A percentile compares a stretch with the other conserved stretches of the same genome.
These are phyloP conservation scores for Picus viridis DNA, from an alignment of 2,797 vertebrate species.

Conservation along the genomic window DNA sequence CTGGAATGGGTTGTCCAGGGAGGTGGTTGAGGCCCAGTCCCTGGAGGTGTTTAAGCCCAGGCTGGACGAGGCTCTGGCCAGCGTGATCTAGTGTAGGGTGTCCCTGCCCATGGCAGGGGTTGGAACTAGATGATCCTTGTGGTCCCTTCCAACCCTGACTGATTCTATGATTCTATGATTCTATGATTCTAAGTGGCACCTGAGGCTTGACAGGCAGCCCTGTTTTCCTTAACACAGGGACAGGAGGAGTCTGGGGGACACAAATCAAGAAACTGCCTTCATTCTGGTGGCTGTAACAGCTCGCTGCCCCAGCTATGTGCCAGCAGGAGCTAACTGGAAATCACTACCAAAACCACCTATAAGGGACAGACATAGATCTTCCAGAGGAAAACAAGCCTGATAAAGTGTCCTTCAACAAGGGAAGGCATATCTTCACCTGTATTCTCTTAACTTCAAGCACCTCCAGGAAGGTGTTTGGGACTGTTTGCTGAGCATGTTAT, in stretches of 20 bases:
- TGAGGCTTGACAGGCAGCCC: neutral
- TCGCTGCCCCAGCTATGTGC: neutral
- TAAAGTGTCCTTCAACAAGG: neutral
- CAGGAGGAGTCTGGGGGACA: neutral
- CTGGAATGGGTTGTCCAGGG: too few species aligned
- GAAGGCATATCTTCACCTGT: neutral
- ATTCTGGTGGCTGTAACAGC: neutral
- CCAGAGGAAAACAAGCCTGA: neutral
- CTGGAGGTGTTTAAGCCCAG: too few species aligned
- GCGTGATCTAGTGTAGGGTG: too few species aligned
- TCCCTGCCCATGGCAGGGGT: too few species aligned
- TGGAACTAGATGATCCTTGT: too few species aligned
- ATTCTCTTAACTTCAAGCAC: neutral
- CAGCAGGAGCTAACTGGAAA: neutral
- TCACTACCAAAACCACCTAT: neutral
- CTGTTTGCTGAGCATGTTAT: neutral
- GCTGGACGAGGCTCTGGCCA: too few species aligned
- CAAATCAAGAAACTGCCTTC: neutral
- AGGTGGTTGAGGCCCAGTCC: too few species aligned
- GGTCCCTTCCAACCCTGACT: too few species aligned
- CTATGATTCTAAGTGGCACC: neutral
- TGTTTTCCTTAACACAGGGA: neutral
- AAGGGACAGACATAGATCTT: neutral
- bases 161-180: too few species aligned
- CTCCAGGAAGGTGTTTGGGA: neutral